These are phyloP conservation scores for Poicephalus meyeri DNA, from an alignment of 2,113 vertebrate genomes.

Conservation along the genomic window DNA sequence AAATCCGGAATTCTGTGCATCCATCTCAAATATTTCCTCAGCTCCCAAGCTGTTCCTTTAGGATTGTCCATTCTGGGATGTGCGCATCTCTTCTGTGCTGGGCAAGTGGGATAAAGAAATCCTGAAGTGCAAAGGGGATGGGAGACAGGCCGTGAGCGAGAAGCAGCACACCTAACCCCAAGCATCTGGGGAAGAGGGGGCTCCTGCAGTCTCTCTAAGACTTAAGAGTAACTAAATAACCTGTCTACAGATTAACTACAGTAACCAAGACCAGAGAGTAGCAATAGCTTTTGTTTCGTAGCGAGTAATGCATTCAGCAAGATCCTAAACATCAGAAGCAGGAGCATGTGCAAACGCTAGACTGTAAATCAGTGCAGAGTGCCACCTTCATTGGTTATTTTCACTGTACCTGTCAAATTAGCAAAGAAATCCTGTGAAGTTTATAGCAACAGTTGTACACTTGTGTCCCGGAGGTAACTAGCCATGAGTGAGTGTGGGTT, in stretches of 20 bases:
- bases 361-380: not conserved
- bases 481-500: not conserved
- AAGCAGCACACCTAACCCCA: not conserved
- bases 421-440: not conserved
- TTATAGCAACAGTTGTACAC: not conserved
- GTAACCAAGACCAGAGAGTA: not conserved
- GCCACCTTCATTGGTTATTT: not conserved
- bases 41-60: not conserved
- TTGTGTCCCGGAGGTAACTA: not conserved
- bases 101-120: not conserved
- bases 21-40: not conserved
- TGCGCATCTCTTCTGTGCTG: not conserved
- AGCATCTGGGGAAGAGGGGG: not conserved
- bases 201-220: not conserved
- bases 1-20: not conserved
- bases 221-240: not conserved
- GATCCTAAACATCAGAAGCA: not conserved
- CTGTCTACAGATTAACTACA: not conserved
- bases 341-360: not conserved
- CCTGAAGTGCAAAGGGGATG: accelerated
- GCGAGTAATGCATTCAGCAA: not conserved
- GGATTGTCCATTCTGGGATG: accelerated
- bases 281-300: not conserved
- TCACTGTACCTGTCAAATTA: not conserved
- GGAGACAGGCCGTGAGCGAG: not conserved